These are phyloP conservation scores for Otolemur garnettii DNA, from an alignment of 2,113 vertebrate genomes.

Conservation along the genomic window DNA sequence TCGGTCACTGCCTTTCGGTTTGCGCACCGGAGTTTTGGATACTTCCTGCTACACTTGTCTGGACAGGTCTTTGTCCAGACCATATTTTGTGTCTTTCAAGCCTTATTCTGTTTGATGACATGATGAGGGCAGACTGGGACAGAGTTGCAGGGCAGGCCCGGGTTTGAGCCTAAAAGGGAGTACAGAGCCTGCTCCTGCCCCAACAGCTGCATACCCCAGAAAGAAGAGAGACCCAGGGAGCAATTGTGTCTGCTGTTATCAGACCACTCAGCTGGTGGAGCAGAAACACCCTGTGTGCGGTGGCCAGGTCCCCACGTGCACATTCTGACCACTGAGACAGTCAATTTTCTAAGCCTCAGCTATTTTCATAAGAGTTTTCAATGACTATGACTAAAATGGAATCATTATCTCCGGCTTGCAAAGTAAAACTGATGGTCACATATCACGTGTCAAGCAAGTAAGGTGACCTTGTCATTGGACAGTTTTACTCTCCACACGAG, in stretches of 20 bases:
- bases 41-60: slow-evolving; percentile 87
- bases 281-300: fast-evolving
- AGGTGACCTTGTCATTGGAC: neutral
- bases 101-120: slow-evolving; percentile 86
- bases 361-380: slow-evolving; percentile 72
- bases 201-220: neutral
- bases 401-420: neutral
- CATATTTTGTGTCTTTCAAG: slow-evolving; percentile 89
- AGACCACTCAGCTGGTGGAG: neutral
- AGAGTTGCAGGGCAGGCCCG: slow-evolving; percentile 88
- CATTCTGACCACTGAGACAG: fast-evolving
- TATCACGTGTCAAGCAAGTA: neutral
- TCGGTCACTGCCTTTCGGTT: slow-evolving; percentile 91
- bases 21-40: slow-evolving; percentile 90
- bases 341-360: slow-evolving; percentile 72
- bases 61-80: slow-evolving; percentile 91
- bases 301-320: neutral
- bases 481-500: neutral
- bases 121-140: slow-evolving; percentile 90
- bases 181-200: neutral
- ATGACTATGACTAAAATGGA: slow-evolving; percentile 34
- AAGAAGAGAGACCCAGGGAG: fast-evolving
- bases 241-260: neutral
- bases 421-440: neutral
- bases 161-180: slow-evolving; percentile 65